phyloP scores from a whole-genome alignment of 2,888 invertebrate species.

The Eulithis prunata region DNA sequence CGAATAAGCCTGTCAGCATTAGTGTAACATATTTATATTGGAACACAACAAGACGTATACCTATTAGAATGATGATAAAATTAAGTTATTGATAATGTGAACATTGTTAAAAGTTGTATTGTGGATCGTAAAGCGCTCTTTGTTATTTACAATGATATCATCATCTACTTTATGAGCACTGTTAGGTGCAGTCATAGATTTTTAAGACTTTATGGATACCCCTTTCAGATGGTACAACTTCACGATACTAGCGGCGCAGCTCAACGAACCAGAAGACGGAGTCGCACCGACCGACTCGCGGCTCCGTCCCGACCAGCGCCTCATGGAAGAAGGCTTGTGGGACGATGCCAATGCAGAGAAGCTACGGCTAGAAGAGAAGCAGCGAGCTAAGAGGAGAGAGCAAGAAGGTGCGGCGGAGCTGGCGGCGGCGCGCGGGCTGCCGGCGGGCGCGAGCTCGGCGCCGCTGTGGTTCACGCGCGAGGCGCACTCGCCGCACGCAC shows the following conservation, averaged over 20 bases:
- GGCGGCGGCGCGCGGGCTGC: conserved; percentile 86
- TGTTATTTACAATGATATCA: too few relatives aligned
- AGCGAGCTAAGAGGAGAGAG: conserved; percentile 90
- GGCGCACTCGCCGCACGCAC: conserved; percentile 86
- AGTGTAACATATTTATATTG: too few relatives aligned
- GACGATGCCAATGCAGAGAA: conserved; percentile 95
- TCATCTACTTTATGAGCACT: too few relatives aligned
- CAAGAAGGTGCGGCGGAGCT: conserved; percentile 92
- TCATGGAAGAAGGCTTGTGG: conserved; percentile 98
- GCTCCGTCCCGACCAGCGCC: conserved; percentile 96
- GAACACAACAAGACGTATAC: too few relatives aligned
- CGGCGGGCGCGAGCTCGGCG: conserved; percentile 87
- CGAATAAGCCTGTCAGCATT: too few relatives aligned
- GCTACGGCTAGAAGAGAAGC: conserved; percentile 95
- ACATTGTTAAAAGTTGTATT: too few relatives aligned
- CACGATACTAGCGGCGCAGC: conserved; percentile 96
- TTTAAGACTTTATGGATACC: too few relatives aligned
- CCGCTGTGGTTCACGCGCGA: conserved; percentile 96
- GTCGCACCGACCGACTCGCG: conserved; percentile 98
- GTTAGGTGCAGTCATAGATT: too few relatives aligned
- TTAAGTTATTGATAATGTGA: too few relatives aligned
- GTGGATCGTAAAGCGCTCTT: too few relatives aligned
- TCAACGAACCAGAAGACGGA: conserved; percentile 96
- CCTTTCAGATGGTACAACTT: conserved; percentile 90
- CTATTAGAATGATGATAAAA: too few relatives aligned